Evolutionary conservation across 1,140 invertebrate genomes (phyloP), one percentile per base, ranked within the genome.

Genomic region (Drosophila sproati): DNA sequence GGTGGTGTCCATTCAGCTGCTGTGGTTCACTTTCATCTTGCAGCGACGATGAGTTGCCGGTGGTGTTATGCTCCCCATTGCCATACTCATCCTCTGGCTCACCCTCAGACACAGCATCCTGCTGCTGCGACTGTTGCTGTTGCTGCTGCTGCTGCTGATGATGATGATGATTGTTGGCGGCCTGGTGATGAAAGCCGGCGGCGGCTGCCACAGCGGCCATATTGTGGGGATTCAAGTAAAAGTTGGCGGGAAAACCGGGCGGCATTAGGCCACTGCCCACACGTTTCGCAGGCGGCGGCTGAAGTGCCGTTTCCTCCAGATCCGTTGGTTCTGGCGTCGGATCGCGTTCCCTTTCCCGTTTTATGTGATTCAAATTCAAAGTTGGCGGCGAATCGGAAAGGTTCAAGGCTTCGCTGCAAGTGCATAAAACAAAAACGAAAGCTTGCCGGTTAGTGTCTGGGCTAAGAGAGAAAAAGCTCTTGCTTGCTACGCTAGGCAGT

Each of bases 201-300:
- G 91, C 82, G 2, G 90, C 83, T 0, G 91, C 87, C 28, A 91
- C 91, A 0, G 91, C 88, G 10, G 91, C 87, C 92, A 93, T 93
- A 81, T 51, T 93, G 91, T 77, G 77, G 34, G 88, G 85, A 85
- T 89, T 89, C 45, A 92, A 52, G 52, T 92, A 92, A 48, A 92
- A 91, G 39, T 80, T 92, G n/a, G 88, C 76, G 4, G 91, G 89
- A 41, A 92, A 92, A 28, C 81, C 80, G 20, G 64, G 91, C 3
- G 83, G 61, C 88, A 91, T 48, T n/a, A 91, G 69, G 12, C 77
- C 75, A 50, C 81, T 81, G 70, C 80, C 69, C 50, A 77, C 73
- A 52, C 95, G 94, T 92, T 96, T 96, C 4, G 94, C 93, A 2
- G 95, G 93, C 32, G 95, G 94, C 5, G 94, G 93, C 12, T 94